These are phyloP conservation scores for Dicrostonyx torquatus DNA, from an alignment of 2,797 vertebrate genomes.

Conservation along the genomic window DNA sequence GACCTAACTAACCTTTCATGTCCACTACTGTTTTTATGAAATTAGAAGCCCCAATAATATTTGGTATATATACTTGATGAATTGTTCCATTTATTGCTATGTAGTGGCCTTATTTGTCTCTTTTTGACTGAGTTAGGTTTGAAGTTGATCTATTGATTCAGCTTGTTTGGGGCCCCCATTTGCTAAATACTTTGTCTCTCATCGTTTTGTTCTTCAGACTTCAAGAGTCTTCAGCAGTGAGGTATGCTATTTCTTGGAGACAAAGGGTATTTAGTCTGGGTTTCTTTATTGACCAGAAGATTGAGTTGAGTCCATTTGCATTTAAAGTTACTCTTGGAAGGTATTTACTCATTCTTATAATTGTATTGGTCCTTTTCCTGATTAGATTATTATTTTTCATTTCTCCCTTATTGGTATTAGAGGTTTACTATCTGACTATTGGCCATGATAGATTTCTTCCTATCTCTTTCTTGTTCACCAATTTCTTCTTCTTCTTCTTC, in stretches of 20 bases:
- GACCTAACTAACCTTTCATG: neutral
- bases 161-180: neutral
- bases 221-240: neutral
- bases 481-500: too few species aligned
- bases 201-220: neutral
- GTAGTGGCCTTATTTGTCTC: neutral
- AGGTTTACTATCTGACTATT: neutral
- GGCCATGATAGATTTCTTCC: neutral
- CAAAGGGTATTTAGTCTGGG: neutral
- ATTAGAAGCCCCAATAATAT: neutral
- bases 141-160: neutral
- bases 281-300: neutral
- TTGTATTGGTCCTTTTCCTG: neutral
- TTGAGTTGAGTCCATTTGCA: neutral
- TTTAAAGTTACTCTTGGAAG: neutral
- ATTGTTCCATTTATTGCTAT: neutral
- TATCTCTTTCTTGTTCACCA: neutral
- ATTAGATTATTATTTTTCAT: neutral
- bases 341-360: neutral
- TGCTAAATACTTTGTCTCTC: neutral
- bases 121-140: neutral
- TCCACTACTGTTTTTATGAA: neutral
- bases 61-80: neutral
- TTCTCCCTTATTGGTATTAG: neutral
- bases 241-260: neutral